phyloP scores from a whole-genome alignment of 2,113 vertebrate species.

The Lasiurus borealis region DNA sequence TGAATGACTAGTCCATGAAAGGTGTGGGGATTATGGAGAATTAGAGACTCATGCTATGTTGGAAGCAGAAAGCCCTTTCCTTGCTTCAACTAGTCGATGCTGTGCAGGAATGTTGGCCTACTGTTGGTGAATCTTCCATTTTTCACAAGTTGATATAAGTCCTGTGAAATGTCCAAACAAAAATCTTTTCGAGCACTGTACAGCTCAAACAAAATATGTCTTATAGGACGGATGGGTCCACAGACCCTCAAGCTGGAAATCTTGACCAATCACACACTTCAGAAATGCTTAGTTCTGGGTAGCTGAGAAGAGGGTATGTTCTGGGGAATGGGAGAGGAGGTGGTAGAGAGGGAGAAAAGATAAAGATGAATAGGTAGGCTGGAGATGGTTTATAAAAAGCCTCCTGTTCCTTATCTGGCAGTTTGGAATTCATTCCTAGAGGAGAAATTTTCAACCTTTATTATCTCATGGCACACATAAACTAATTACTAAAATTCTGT shows the following conservation, averaged over 20 bases:
- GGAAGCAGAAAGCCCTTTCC: not conserved
- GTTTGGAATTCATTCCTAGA: not conserved
- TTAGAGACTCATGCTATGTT: not conserved
- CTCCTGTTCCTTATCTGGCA: not conserved
- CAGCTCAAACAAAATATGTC: not conserved
- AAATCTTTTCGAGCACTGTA: not conserved
- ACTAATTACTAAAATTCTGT: not conserved
- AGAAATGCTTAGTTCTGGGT: not conserved
- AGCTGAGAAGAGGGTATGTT: not conserved
- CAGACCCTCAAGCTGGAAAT: not conserved
- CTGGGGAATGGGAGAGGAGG: not conserved
- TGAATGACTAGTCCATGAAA: not conserved
- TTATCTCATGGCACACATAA: not conserved
- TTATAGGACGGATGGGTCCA: not conserved
- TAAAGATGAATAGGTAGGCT: not conserved
- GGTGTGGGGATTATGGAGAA: not conserved
- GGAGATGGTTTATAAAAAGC: not conserved
- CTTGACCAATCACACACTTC: not conserved
- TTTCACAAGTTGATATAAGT: slow-evolving; percentile 16
- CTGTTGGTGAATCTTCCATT: not conserved
- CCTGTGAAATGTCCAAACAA: not conserved
- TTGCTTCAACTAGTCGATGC: not conserved
- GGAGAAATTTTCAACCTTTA: not conserved
- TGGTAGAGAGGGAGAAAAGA: not conserved
- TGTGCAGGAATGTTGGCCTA: not conserved